These are phyloP conservation scores for Albula goreensis DNA, from an alignment of 2,113 vertebrate genomes.

Conservation along the genomic window DNA sequence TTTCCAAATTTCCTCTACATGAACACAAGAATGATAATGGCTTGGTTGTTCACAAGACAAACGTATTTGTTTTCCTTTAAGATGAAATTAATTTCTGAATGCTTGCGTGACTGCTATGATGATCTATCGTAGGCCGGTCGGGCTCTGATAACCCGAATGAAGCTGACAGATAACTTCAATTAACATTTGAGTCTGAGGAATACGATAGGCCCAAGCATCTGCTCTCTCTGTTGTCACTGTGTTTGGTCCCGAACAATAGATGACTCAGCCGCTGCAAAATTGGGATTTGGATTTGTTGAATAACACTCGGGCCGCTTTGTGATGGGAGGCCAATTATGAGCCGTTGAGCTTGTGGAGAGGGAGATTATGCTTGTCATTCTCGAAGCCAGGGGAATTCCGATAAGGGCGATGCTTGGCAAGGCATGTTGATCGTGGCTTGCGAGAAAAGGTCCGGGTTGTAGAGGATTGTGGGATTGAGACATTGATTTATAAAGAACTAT, in stretches of 20 bases:
- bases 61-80: neutral
- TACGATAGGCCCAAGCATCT: neutral
- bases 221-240: neutral
- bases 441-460: constrained; percentile 36
- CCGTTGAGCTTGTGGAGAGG: constrained; percentile 48
- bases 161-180: neutral
- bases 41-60: neutral
- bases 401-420: constrained; percentile 35
- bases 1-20: neutral
- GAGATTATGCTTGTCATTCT: constrained; percentile 58
- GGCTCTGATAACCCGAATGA: neutral
- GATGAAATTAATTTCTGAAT: neutral
- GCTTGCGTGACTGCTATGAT: neutral
- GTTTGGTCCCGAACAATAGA: neutral
- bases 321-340: constrained; percentile 50
- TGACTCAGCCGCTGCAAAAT: constrained; percentile 31
- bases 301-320: constrained; percentile 50
- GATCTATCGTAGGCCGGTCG: neutral
- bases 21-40: neutral
- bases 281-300: constrained; percentile 37
- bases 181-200: neutral
- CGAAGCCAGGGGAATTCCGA: constrained; percentile 45
- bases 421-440: constrained; percentile 48
- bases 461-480: constrained; percentile 43
- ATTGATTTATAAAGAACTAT: too few relatives aligned